Evolutionary conservation across 1,140 invertebrate genomes (phyloP).

Genomic region (Trypoxylus dichotomus): DNA sequence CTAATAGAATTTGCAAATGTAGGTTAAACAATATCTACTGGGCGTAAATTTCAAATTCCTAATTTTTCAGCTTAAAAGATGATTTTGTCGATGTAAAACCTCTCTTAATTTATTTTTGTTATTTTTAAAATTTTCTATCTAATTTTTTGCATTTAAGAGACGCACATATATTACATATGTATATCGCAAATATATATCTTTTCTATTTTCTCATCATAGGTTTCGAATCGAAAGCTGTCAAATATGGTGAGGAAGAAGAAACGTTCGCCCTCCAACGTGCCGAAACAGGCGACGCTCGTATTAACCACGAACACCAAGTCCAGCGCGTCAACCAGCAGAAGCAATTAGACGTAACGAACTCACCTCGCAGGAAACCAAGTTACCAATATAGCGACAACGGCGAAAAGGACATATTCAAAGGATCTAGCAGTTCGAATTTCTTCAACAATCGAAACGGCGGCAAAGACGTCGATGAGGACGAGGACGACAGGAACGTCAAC

Average conservation of each 20-base stretch:
- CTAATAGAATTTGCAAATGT: too few relatives aligned
- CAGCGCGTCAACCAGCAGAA: slow-evolving; percentile 49
- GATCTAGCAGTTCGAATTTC: slow-evolving; percentile 70
- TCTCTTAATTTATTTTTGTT: too few relatives aligned
- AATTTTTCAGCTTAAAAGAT: too few relatives aligned
- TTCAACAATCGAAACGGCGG: slow-evolving; percentile 65
- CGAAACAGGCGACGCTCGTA: slow-evolving; percentile 67
- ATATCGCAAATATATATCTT: not conserved
- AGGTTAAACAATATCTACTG: too few relatives aligned
- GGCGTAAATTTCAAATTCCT: too few relatives aligned
- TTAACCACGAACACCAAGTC: slow-evolving; percentile 51
- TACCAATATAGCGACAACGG: slow-evolving; percentile 44
- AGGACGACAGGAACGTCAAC: slow-evolving; percentile 50
- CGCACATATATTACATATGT: too few relatives aligned
- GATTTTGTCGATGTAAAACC: too few relatives aligned
- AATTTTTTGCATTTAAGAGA: too few relatives aligned
- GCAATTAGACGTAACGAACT: slow-evolving; percentile 29
- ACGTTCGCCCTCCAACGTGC: slow-evolving; percentile 75
- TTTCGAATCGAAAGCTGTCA: slow-evolving; percentile 63
- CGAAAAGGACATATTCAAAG: slow-evolving; percentile 60
- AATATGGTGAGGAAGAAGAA: slow-evolving; percentile 69
- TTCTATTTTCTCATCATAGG: slow-evolving; percentile 53
- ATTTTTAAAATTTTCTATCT: too few relatives aligned
- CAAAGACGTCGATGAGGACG: slow-evolving; percentile 61
- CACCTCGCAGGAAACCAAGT: not conserved